These are phyloP conservation scores for Emydoidea blandingii DNA, from an alignment of 2,797 vertebrate genomes.

Conservation along the genomic window DNA sequence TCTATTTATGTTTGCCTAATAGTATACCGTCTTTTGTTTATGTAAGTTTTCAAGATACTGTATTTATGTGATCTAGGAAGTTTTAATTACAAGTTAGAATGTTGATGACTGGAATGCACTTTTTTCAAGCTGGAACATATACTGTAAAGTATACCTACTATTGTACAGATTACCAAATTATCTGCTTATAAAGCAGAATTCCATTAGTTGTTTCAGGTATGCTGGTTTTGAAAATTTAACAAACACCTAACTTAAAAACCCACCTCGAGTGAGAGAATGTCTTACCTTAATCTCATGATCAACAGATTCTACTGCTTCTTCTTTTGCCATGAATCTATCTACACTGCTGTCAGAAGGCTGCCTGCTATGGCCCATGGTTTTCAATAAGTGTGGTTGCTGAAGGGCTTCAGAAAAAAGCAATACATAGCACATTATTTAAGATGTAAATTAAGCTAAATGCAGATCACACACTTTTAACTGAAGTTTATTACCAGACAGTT, in stretches of 20 bases:
- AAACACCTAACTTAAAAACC: neutral
- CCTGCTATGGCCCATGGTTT: constrained; percentile 89
- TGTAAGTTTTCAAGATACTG: fast-evolving
- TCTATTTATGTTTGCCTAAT: neutral
- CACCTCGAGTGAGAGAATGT: neutral
- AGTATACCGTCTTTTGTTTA: neutral
- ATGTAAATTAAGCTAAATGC: neutral
- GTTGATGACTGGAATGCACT: neutral
- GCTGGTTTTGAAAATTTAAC: neutral
- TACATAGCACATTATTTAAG: constrained; percentile 18
- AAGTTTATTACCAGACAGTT: constrained; percentile 24
- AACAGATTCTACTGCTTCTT: constrained; percentile 85
- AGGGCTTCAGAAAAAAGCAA: constrained; percentile 79
- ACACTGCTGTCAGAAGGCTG: constrained; percentile 93
- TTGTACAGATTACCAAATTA: neutral
- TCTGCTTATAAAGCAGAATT: neutral
- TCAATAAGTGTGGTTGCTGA: constrained; percentile 90
- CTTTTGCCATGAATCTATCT: constrained; percentile 88
- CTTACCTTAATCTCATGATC: constrained; percentile 93
- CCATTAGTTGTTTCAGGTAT: neutral
- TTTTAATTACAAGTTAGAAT: neutral
- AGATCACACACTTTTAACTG: constrained; percentile 19
- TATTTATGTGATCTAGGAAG: neutral
- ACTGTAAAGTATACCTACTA: neutral
- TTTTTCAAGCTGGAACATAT: neutral